These are phyloP conservation scores for Oconnorella tubifera DNA, from an alignment of 2,888 invertebrate species.

Conservation along the genomic window DNA sequence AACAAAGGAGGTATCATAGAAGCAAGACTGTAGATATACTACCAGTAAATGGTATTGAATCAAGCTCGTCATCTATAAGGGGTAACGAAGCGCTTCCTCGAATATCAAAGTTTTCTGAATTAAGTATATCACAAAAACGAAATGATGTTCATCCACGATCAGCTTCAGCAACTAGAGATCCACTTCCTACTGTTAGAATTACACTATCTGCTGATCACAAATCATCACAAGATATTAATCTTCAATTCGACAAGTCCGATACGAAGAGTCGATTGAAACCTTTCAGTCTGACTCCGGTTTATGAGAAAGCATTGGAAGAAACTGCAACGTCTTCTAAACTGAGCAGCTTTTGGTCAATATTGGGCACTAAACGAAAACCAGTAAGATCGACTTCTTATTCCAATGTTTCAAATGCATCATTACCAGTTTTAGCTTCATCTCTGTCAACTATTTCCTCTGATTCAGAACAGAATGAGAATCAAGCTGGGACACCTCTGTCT, in stretches of 20 bases:
- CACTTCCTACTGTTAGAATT: background rate
- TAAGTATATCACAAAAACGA: background rate
- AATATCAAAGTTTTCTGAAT: background rate
- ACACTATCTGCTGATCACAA: background rate
- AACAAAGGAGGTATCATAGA: background rate
- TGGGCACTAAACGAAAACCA: slow-evolving; percentile 2
- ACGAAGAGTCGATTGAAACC: slow-evolving; percentile 3
- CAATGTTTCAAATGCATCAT: slow-evolving; percentile 5
- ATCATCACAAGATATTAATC: background rate
- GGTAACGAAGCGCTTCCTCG: background rate
- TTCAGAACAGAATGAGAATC: background rate
- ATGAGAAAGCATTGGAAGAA: background rate
- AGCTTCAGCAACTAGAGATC: background rate
- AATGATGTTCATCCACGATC: background rate
- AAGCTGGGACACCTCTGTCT: slow-evolving; percentile 10
- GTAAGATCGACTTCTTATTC: slow-evolving; percentile 13
- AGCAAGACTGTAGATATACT: background rate
- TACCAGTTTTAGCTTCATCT: background rate
- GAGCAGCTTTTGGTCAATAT: background rate
- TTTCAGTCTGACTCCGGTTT: background rate
- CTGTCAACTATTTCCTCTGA: background rate
- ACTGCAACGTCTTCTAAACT: background rate
- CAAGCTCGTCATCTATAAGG: background rate
- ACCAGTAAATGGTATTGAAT: background rate
- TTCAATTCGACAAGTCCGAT: background rate